Conservation (phyloP, 1,140 invertebrate species). For the Cherax quadricarinatus region DNA sequence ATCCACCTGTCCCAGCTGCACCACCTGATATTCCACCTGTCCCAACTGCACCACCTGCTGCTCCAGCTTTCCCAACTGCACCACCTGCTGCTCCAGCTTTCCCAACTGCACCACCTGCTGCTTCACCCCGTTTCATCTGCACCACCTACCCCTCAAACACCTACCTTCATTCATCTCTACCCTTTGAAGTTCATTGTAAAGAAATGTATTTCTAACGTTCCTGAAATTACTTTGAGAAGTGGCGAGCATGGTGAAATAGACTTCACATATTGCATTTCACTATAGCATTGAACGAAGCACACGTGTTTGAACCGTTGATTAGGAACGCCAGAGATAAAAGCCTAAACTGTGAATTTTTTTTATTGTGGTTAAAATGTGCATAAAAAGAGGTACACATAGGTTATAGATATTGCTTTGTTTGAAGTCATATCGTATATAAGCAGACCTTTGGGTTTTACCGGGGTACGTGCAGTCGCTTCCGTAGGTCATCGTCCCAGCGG, state of each 20-base stretch:
- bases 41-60: too few species aligned
- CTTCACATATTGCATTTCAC: neutral
- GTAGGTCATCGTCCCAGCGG: too few species aligned
- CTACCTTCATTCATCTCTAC: neutral
- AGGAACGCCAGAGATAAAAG: too few species aligned
- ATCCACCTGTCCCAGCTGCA: neutral
- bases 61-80: too few species aligned
- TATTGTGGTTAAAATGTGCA: too few species aligned
- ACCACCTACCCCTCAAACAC: neutral
- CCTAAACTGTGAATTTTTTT: too few species aligned
- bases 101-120: neutral
- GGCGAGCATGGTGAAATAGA: neutral
- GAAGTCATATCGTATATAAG: too few species aligned
- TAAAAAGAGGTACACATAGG: too few species aligned
- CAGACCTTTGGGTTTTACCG: neutral
- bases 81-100: neutral
- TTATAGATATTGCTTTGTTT: too few species aligned
- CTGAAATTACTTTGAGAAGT: neutral
- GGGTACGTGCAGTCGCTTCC: too few species aligned
- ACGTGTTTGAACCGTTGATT: neutral
- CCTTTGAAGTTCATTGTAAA: neutral
- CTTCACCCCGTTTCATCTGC: too few species aligned
- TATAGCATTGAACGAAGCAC: neutral
- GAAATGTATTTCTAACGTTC: neutral
- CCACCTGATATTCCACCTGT: too few species aligned